These are phyloP conservation scores for Psix sp. DNA, from an alignment of 1,140 invertebrate genomes.

Conservation along the genomic window DNA sequence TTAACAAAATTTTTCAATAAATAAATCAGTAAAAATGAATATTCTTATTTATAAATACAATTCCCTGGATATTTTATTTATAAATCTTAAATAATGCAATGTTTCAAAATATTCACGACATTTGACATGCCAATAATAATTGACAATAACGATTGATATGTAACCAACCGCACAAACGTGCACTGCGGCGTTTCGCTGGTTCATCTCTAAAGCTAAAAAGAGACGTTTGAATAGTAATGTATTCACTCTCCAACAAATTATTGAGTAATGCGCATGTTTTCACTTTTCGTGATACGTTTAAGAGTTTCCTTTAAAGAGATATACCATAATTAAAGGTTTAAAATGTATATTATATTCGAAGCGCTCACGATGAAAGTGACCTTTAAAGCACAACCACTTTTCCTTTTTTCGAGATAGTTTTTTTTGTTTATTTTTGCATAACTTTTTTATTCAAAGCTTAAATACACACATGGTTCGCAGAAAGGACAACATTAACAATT, in stretches of 20 bases:
- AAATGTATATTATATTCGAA: conserved; percentile 54
- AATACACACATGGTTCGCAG: too few relatives aligned
- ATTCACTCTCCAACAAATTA: conserved; percentile 60
- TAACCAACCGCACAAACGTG: too few relatives aligned
- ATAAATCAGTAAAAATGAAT: too few relatives aligned
- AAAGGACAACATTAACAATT: too few relatives aligned
- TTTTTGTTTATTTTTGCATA: conserved; percentile 3
- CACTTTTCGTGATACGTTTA: conserved; percentile 60
- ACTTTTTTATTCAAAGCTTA: too few relatives aligned
- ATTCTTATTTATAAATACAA: too few relatives aligned
- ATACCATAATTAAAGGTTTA: conserved; percentile 61
- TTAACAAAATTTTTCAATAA: too few relatives aligned
- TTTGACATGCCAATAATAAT: too few relatives aligned
- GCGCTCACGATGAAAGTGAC: conserved; percentile 35
- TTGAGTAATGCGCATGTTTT: conserved; percentile 61
- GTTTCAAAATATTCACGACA: too few relatives aligned
- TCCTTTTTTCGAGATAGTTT: conserved; percentile 2
- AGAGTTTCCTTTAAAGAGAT: conserved; percentile 61
- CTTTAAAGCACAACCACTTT: conserved; percentile 32
- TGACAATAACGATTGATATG: too few relatives aligned
- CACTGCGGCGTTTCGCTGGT: conserved; percentile 40
- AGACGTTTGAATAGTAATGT: conserved; percentile 58
- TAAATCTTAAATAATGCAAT: too few relatives aligned
- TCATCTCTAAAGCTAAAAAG: conserved; percentile 48
- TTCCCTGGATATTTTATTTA: too few relatives aligned